Evolutionary conservation across 2,113 vertebrate genomes (phyloP).

Genomic region (Antigone vipio): DNA sequence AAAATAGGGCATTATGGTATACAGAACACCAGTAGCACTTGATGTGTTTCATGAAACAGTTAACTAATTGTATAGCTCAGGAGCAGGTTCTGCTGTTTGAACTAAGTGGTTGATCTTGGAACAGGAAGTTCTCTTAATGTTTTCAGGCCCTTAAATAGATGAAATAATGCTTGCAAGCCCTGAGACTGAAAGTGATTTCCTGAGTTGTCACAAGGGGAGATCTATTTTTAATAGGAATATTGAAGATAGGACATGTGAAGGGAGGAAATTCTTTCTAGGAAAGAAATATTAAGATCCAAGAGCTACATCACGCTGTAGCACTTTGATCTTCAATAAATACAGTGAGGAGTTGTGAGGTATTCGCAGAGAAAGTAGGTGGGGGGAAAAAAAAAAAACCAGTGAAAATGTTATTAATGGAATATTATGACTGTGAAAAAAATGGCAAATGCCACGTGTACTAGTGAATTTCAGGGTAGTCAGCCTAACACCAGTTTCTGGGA

Average conservation of each 20-base stretch:
- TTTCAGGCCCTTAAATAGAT: background rate
- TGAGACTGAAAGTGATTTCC: background rate
- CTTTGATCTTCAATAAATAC: background rate
- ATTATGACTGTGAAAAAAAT: background rate
- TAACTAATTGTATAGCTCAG: background rate
- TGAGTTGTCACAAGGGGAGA: background rate
- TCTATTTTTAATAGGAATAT: background rate
- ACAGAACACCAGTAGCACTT: background rate
- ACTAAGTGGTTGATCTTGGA: background rate
- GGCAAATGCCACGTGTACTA: background rate
- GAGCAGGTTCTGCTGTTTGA: background rate
- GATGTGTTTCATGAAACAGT: background rate
- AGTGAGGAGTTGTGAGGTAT: background rate
- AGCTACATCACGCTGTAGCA: background rate
- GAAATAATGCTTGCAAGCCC: background rate
- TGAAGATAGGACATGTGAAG: background rate
- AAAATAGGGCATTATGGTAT: background rate
- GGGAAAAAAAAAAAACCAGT: background rate
- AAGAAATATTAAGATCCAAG: background rate
- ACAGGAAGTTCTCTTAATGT: background rate
- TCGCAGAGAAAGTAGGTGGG: background rate
- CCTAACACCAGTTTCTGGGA: background rate
- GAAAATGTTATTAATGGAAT: background rate
- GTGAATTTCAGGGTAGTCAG: background rate
- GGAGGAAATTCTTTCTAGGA: background rate